Conservation (phyloP, 2,113 vertebrate genomes). For the Salvelinus fontinalis region DNA sequence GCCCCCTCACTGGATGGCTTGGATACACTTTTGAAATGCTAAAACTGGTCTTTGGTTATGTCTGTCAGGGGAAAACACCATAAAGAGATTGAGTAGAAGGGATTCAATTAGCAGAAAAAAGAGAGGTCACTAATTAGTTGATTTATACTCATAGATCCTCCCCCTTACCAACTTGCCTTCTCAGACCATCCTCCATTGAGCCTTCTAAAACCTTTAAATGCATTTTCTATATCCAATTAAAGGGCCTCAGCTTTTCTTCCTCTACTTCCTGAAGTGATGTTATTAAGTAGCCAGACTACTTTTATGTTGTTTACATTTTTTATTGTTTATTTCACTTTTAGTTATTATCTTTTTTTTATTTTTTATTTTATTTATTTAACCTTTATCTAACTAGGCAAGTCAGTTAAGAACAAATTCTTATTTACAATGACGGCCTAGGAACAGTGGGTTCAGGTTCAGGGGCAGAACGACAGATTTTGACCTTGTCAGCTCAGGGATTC, state of each 20-base stretch:
- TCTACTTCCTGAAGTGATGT: constrained; percentile 22
- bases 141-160: constrained; percentile 68
- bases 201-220: not conserved
- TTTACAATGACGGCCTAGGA: too few relatives aligned
- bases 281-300: constrained; percentile 1
- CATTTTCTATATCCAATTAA: constrained; percentile 39
- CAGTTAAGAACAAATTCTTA: too few relatives aligned
- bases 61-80: constrained; percentile 59
- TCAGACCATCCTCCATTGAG: constrained; percentile 38
- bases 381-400: too few relatives aligned
- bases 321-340: too few relatives aligned
- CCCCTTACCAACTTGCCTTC: constrained; percentile 39
- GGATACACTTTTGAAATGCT: constrained; percentile 79
- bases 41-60: constrained; percentile 60
- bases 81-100: constrained; percentile 60
- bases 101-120: constrained; percentile 69
- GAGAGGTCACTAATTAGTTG: constrained; percentile 75
- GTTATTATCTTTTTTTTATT: not conserved
- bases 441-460: too few relatives aligned
- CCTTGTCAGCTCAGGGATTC: constrained; percentile 20
- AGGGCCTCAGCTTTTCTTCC: constrained; percentile 17
- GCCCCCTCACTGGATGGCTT: constrained; percentile 61
- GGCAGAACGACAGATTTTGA: too few relatives aligned
- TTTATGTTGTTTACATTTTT: too few relatives aligned
- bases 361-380: too few relatives aligned